Percentiles rank a stretch among this genome's conserved stretches.
These are phyloP conservation scores for Drosophila ercepeae DNA, from an alignment of 1,140 invertebrate species.

Conservation along the genomic window DNA sequence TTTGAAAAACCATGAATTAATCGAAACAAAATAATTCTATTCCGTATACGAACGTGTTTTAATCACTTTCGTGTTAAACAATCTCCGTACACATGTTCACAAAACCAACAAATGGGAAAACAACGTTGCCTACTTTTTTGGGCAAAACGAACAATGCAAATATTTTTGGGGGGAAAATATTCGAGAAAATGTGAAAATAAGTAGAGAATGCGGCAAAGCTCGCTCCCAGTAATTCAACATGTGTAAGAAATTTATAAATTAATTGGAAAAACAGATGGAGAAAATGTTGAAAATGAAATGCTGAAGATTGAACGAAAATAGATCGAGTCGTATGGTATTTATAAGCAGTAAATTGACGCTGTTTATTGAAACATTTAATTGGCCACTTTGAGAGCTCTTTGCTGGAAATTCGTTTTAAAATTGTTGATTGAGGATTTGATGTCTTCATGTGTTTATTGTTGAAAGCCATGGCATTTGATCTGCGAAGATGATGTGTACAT, in stretches of 20 bases:
- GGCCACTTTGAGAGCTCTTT: slow-evolving; percentile 49
- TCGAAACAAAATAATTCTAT: background rate
- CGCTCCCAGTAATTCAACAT: slow-evolving; percentile 22
- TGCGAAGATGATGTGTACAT: background rate
- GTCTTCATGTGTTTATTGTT: slow-evolving; percentile 30
- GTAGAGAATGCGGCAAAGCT: slow-evolving; percentile 23
- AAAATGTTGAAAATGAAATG: slow-evolving; percentile 23
- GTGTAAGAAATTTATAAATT: slow-evolving; percentile 48
- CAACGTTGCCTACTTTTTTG: slow-evolving; percentile 30
- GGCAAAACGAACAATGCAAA: background rate
- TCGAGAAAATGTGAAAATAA: slow-evolving; percentile 11
- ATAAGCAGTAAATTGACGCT: slow-evolving; percentile 58
- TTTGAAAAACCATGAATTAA: slow-evolving; percentile 4
- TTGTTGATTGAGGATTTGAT: slow-evolving; percentile 32
- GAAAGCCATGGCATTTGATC: background rate
- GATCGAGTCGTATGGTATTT: slow-evolving; percentile 52
- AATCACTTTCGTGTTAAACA: slow-evolving; percentile 11
- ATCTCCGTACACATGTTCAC: slow-evolving; percentile 4
- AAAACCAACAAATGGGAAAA: background rate
- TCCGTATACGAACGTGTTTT: background rate
- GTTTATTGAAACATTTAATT: slow-evolving; percentile 77
- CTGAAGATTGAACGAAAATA: slow-evolving; percentile 51
- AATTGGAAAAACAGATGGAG: slow-evolving; percentile 26
- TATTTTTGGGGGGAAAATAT: slow-evolving; percentile 5
- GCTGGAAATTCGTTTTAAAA: slow-evolving; percentile 28